Evolutionary conservation across 2,113 vertebrate species (phyloP).

Genomic region (Rynchops niger): DNA sequence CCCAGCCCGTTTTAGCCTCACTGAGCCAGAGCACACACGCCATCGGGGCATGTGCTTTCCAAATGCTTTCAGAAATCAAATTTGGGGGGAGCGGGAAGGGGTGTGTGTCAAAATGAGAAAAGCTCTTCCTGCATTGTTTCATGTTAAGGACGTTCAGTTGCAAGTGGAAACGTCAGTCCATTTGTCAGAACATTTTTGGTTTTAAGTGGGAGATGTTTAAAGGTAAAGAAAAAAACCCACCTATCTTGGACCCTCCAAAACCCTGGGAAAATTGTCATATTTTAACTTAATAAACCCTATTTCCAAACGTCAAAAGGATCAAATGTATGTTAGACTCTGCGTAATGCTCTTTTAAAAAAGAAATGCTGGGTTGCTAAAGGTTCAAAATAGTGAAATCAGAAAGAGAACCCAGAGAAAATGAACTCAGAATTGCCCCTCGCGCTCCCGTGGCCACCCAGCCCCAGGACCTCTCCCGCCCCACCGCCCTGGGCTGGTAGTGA

Average conservation of each 20-base stretch:
- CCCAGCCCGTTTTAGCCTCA: background rate
- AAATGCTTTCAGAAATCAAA: background rate
- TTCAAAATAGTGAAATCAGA: background rate
- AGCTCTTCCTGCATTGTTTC: background rate
- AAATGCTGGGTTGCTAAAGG: background rate
- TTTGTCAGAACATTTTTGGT: background rate
- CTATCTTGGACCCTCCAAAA: background rate
- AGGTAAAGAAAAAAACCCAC: background rate
- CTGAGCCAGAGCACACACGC: background rate
- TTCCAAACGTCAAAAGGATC: background rate
- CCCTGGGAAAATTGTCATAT: background rate
- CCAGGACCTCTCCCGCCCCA: background rate
- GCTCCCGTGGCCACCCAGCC: background rate
- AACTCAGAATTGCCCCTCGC: background rate
- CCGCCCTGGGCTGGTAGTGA: fast-evolving
- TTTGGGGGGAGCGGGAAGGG: fast-evolving
- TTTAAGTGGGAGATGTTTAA: background rate
- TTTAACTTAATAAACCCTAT: background rate
- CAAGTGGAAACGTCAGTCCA: background rate
- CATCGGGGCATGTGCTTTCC: background rate
- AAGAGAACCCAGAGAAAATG: background rate
- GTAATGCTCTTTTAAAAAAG: background rate
- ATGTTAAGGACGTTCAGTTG: background rate
- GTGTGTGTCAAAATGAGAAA: background rate
- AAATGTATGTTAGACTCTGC: background rate